Evolutionary conservation across 2,113 vertebrate species (phyloP).

Genomic region (Pholis gunnellus): DNA sequence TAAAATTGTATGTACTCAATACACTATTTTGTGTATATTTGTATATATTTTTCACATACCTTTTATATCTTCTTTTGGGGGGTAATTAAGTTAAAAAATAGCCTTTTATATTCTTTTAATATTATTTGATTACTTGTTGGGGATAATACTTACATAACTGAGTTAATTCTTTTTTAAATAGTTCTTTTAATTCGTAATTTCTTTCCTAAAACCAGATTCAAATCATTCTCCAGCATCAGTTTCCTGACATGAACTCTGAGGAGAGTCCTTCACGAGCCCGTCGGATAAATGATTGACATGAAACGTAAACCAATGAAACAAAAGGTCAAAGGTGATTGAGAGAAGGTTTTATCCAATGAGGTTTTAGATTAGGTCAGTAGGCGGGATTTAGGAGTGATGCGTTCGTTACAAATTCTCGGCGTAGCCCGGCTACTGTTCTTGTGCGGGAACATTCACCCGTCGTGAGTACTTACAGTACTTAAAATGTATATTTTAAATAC

Average conservation of each 20-base stretch:
- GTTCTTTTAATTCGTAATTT: neutral
- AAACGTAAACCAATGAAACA: constrained; percentile 7
- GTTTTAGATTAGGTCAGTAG: neutral
- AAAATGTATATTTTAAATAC: rapidly evolving
- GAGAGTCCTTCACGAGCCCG: neutral
- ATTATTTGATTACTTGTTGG: neutral
- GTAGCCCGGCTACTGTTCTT: neutral
- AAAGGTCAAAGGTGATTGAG: constrained; percentile 8
- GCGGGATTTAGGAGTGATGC: neutral
- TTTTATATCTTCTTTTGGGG: neutral
- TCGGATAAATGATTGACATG: constrained; percentile 25
- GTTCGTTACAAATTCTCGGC: rapidly evolving
- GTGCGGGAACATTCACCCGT: rapidly evolving
- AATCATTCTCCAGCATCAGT: neutral
- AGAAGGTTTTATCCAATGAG: constrained; percentile 11
- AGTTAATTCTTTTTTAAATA: neutral
- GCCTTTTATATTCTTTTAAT: neutral
- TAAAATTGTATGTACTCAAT: neutral
- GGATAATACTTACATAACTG: neutral
- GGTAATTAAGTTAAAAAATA: neutral
- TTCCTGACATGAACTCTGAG: constrained; percentile 2
- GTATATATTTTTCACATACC: neutral
- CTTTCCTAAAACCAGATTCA: neutral
- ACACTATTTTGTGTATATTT: neutral
- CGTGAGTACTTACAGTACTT: rapidly evolving